These are phyloP conservation scores for Brachyptera putata DNA, from an alignment of 2,888 invertebrate species.

Conservation along the genomic window DNA sequence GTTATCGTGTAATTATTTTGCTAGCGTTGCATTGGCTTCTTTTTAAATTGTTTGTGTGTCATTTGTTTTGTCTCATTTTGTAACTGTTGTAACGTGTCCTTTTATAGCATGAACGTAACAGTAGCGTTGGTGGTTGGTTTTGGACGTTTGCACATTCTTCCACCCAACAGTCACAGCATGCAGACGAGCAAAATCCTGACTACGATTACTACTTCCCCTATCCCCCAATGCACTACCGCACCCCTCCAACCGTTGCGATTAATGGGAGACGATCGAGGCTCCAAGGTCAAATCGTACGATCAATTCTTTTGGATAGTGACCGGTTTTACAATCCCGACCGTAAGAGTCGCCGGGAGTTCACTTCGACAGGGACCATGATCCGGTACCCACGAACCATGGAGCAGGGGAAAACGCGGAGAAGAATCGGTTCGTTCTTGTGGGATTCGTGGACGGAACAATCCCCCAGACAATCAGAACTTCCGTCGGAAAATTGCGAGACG, in stretches of 20 bases:
- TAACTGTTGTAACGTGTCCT: conserved; percentile 1
- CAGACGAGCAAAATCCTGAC: not conserved
- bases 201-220: not conserved
- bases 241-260: not conserved
- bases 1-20: too few species aligned
- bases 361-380: conserved; percentile 44
- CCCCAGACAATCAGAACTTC: conserved; percentile 17
- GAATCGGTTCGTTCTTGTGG: conserved; percentile 37
- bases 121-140: conserved; percentile 12
- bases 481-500: not conserved
- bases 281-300: conserved; percentile 40
- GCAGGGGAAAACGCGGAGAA: conserved; percentile 25
- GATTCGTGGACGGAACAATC: conserved; percentile 31
- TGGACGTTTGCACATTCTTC: conserved; percentile 4
- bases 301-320: conserved; percentile 44
- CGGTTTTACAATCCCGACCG: conserved; percentile 45
- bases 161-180: conserved; percentile 16
- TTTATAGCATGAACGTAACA: conserved; percentile 24
- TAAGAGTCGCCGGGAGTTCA: conserved; percentile 40
- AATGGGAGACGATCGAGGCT: conserved; percentile 24
- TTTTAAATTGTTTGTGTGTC: not conserved
- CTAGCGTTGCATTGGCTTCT: too few species aligned
- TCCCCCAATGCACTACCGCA: not conserved
- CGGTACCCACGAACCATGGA: conserved; percentile 37
- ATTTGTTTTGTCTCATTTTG: not conserved